A percentile compares a stretch with the other conserved stretches of the same genome.
Evolutionary conservation across 2,888 invertebrate genomes (phyloP).

Genomic region (Coleophora flavipennella): DNA sequence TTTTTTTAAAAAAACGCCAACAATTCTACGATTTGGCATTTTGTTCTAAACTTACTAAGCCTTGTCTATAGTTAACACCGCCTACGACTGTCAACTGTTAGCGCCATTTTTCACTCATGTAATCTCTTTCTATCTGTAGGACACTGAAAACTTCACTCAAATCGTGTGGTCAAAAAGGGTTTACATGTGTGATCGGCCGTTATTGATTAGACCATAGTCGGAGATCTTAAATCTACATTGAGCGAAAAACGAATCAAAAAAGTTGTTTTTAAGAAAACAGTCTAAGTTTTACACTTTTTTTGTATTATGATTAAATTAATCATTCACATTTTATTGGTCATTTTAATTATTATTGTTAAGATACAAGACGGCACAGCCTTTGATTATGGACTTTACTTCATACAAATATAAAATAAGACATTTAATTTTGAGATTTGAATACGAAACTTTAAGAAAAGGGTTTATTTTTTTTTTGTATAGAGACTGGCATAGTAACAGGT

Average conservation of each 20-base stretch:
- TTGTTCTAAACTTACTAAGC: conserved; percentile 9
- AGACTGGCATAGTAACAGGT: no score
- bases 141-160: no score
- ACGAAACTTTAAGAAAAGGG: no score
- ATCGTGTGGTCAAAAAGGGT: no score
- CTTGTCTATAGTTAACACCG: conserved; percentile 3
- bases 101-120: not conserved
- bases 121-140: conserved; percentile 7
- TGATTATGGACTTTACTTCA: conserved; percentile 21
- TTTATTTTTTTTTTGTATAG: no score
- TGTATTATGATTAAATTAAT: conserved; percentile 19
- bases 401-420: conserved; percentile 13
- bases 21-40: conserved; percentile 24
- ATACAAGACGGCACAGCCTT: conserved; percentile 26
- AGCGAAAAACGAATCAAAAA: conserved; percentile 43
- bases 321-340: conserved; percentile 18
- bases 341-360: conserved; percentile 11
- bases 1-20: conserved; percentile 20
- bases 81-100: conserved; percentile 3
- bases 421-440: not conserved
- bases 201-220: conserved; percentile 15
- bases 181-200: no score
- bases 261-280: conserved; percentile 9
- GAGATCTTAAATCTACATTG: conserved; percentile 40
- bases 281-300: conserved; percentile 18